Evolutionary conservation across 2,797 vertebrate genomes (phyloP).

Genomic region (Poecilia wingei): DNA sequence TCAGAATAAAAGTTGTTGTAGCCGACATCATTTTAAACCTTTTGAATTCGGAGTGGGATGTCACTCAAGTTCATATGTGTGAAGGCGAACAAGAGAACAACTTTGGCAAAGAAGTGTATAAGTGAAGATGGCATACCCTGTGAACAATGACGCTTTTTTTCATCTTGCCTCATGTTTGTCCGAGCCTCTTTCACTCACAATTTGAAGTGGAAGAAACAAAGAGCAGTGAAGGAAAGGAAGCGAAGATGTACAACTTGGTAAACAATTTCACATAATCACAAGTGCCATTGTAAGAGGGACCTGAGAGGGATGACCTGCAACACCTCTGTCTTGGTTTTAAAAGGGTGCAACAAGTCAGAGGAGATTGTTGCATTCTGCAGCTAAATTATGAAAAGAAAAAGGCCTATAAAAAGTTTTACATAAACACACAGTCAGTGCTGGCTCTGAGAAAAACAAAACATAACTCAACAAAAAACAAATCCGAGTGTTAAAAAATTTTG

Average conservation of each 20-base stretch:
- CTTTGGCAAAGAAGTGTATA: background rate
- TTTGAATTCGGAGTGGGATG: background rate
- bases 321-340: constrained; percentile 72
- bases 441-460: constrained; percentile 45
- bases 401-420: constrained; percentile 24
- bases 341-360: constrained; percentile 57
- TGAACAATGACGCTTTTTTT: constrained; percentile 14
- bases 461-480: constrained; percentile 20
- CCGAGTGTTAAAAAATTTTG: constrained; percentile 8
- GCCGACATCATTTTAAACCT: background rate
- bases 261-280: constrained; percentile 45
- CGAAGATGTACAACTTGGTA: constrained; percentile 19
- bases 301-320: constrained; percentile 84
- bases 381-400: constrained; percentile 27
- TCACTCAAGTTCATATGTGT: background rate
- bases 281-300: constrained; percentile 51
- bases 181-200: background rate
- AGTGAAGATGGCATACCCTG: constrained; percentile 10
- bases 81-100: background rate
- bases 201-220: background rate
- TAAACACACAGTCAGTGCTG: constrained; percentile 62
- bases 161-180: background rate
- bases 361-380: constrained; percentile 44
- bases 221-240: background rate
- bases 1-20: background rate